Base-by-base conservation (phyloP, 2,113 vertebrate species). In the Chaetodon auriga region DNA sequence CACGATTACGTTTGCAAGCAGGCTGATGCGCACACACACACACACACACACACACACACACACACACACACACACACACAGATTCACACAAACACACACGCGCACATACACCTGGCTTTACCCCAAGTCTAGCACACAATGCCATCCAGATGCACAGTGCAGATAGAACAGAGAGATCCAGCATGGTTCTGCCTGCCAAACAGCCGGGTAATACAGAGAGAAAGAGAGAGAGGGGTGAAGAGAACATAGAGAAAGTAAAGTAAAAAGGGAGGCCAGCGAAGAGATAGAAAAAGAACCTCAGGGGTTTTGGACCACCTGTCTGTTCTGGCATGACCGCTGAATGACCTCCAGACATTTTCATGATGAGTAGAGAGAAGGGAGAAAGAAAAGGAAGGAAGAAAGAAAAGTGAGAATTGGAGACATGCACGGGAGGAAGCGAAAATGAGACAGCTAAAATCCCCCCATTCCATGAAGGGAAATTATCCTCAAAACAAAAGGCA, bases 401-500 rank as follows among this genome's bases (percentile, higher is more conserved):
- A 81, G 25, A 61, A 41, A 60, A 66, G 66, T 51, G 49, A 72
- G 71, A 85, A 75, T 54, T 81, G 80, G 65, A 85, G 75, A 72
- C 51, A 68, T 72, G 72, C 66, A 77, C 43, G 16, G 76, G 88
- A 83, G 62, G 55, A 81, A 64, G 85, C 81, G 76, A 92, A 92
- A 92, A 83, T 46, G 66, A 92, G 87, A 89, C 77, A 84, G 80
- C 85, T 89, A 80, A 86, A 89, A 89, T 91, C 89, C 85, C 71
- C 74, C 84, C 89, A 86, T 93, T 93, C 82, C 90, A 89, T 89
- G 84, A 88, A 92, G 87, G 89, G 86, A 94, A 94, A 94, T 94
- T 87, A 94, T 94, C 92, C 90, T 90, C 87, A 90, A 93, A 94
- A 94, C 93, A 94, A 94, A 94, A 94, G 92, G 92, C 92, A 94